A percentile compares a stretch with the other conserved stretches of the same genome.
These are phyloP conservation scores for Leptinotarsa defecta DNA, from an alignment of 1,140 invertebrate genomes.

Conservation along the genomic window DNA sequence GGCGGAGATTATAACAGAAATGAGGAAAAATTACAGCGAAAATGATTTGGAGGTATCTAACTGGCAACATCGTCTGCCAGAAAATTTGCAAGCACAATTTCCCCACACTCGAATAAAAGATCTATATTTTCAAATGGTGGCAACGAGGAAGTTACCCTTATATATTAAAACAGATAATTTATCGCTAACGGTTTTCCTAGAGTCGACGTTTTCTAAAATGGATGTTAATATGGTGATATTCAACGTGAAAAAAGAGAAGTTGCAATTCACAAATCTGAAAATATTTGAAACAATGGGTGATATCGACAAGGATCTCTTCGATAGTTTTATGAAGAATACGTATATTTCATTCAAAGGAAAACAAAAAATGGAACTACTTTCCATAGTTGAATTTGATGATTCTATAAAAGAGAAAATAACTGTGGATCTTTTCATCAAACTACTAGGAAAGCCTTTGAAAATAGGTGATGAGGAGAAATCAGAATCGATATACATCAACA, in stretches of 20 bases:
- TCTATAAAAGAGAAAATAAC: not conserved
- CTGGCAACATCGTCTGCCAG: too few relatives aligned
- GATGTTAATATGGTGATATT: constrained; percentile 5
- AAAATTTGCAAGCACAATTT: not conserved
- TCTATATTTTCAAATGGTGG: constrained; percentile 11
- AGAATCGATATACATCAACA: constrained; percentile 8
- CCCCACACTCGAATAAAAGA: not conserved
- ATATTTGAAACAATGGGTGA: constrained; percentile 10
- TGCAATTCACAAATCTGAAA: not conserved
- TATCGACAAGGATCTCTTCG: not conserved
- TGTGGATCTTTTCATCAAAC: not conserved
- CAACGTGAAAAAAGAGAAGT: not conserved
- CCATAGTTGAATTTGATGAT: not conserved
- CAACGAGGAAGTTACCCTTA: not conserved
- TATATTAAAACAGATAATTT: constrained; percentile 13
- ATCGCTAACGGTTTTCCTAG: not conserved
- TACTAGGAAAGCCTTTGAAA: not conserved
- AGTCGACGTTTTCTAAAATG: not conserved
- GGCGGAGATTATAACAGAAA: not conserved
- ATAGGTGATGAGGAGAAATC: not conserved
- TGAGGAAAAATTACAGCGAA: not conserved
- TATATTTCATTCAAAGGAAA: constrained; percentile 17
- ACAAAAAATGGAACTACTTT: not conserved
- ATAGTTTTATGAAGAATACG: not conserved
- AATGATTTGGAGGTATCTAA: not conserved